A percentile compares a stretch with the other conserved stretches of the same genome.
These are phyloP conservation scores for Tetragnatha versicolor DNA, from an alignment of 1,140 invertebrate genomes.

Conservation along the genomic window DNA sequence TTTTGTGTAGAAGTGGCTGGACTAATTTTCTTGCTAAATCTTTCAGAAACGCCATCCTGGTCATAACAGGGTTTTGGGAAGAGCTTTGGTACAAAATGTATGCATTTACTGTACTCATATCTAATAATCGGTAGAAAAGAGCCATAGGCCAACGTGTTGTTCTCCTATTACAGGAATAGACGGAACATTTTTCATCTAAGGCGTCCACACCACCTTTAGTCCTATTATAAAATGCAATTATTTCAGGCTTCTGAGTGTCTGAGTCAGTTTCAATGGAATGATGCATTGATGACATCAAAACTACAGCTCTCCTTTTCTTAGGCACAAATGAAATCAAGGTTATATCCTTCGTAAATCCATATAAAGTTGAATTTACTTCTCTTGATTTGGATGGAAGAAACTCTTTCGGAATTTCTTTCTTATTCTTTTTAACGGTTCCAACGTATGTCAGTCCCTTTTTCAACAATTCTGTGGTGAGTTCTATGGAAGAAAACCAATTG, in stretches of 20 bases:
- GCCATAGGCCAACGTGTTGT: conserved; percentile 63
- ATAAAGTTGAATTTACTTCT: conserved; percentile 26
- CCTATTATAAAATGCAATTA: conserved; percentile 64
- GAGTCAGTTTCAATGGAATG: conserved; percentile 35
- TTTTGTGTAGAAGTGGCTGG: not conserved
- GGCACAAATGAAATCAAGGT: conserved; percentile 54
- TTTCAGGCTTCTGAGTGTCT: conserved; percentile 61
- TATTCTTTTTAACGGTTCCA: conserved; percentile 55
- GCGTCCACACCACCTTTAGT: conserved; percentile 66
- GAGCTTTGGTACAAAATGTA: not conserved
- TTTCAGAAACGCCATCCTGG: not conserved
- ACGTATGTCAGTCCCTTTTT: conserved; percentile 48
- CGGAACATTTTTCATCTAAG: conserved; percentile 64
- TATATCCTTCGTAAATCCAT: conserved; percentile 23
- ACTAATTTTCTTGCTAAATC: not conserved
- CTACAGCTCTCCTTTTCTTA: conserved; percentile 56
- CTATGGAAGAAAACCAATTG: conserved; percentile 45
- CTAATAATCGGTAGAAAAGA: conserved; percentile 42
- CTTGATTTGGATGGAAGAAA: conserved; percentile 1
- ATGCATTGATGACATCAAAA: conserved; percentile 56
- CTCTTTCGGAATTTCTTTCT: conserved; percentile 44
- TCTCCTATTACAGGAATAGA: conserved; percentile 60
- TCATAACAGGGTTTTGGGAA: not conserved
- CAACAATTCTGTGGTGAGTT: conserved; percentile 30
- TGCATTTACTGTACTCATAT: conserved; percentile 37